A percentile compares a stretch with the other conserved stretches of the same genome.
These are phyloP conservation scores for Coreoperca whiteheadi DNA, from an alignment of 2,113 vertebrate species.

Conservation along the genomic window DNA sequence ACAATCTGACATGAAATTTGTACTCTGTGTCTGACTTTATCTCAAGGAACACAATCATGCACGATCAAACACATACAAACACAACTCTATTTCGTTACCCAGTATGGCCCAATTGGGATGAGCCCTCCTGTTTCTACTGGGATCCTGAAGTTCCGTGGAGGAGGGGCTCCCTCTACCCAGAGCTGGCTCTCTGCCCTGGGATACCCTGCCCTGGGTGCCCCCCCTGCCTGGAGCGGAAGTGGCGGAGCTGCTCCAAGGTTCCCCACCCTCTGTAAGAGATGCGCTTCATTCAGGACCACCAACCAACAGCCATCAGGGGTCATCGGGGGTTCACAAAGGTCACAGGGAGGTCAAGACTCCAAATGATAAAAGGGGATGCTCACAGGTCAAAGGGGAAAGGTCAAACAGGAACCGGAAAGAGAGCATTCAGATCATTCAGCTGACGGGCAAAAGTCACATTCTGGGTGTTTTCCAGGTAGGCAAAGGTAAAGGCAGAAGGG, in stretches of 20 bases:
- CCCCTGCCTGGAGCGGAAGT: constrained; percentile 68
- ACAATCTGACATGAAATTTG: background rate
- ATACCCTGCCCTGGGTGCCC: constrained; percentile 49
- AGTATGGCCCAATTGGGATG: constrained; percentile 84
- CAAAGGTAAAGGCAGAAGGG: constrained; percentile 37
- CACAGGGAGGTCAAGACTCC: constrained; percentile 49
- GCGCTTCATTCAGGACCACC: constrained; percentile 76
- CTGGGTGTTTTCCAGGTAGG: constrained; percentile 38
- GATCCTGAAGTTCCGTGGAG: constrained; percentile 75
- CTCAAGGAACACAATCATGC: constrained; percentile 25
- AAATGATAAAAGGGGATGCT: constrained; percentile 37
- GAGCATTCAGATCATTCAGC: constrained; percentile 54
- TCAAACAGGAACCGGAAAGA: constrained; percentile 50
- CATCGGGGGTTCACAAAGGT: constrained; percentile 54
- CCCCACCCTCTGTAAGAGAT: constrained; percentile 84
- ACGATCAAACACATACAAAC: constrained; percentile 34
- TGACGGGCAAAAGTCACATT: constrained; percentile 29
- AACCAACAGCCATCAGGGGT: constrained; percentile 48
- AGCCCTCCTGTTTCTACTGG: constrained; percentile 86
- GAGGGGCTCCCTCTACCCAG: constrained; percentile 67
- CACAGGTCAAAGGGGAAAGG: constrained; percentile 49
- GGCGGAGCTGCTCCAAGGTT: constrained; percentile 73
- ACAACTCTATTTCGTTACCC: constrained; percentile 75
- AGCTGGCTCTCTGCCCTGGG: constrained; percentile 58
- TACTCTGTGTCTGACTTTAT: background rate